Evolutionary conservation across 2,113 vertebrate genomes (phyloP).

Genomic region (Alligator sinensis): DNA sequence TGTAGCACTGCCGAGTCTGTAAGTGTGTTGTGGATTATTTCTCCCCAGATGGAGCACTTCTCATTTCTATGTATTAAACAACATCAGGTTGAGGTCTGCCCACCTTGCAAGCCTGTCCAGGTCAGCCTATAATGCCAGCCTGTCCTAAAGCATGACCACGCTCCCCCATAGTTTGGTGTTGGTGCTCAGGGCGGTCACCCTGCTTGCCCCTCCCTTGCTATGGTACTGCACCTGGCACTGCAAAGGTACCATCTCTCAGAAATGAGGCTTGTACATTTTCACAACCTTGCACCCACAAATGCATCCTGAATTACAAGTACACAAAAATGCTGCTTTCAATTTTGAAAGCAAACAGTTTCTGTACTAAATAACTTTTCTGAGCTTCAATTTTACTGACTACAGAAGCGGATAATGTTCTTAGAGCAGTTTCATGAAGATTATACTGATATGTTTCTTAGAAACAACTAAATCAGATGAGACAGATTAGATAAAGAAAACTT

Average conservation of each 20-base stretch:
- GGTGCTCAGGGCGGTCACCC: too few species aligned
- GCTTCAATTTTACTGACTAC: neutral
- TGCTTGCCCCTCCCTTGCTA: too few species aligned
- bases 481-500: neutral
- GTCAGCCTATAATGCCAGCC: too few species aligned
- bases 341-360: neutral
- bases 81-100: too few species aligned
- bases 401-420: neutral
- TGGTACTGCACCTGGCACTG: neutral
- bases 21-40: too few species aligned
- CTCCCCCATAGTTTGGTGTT: too few species aligned
- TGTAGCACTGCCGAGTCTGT: too few species aligned
- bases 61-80: too few species aligned
- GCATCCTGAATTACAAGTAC: neutral
- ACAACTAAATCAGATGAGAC: neutral
- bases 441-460: neutral
- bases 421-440: neutral
- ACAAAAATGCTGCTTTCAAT: neutral
- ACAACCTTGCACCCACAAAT: neutral
- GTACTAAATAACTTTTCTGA: neutral
- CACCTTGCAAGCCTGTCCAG: too few species aligned
- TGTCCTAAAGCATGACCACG: too few species aligned
- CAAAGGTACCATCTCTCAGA: neutral
- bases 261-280: neutral
- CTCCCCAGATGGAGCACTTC: too few species aligned